Evolutionary conservation across 1,140 invertebrate genomes (phyloP).

Genomic region (Calliphora vicina): DNA sequence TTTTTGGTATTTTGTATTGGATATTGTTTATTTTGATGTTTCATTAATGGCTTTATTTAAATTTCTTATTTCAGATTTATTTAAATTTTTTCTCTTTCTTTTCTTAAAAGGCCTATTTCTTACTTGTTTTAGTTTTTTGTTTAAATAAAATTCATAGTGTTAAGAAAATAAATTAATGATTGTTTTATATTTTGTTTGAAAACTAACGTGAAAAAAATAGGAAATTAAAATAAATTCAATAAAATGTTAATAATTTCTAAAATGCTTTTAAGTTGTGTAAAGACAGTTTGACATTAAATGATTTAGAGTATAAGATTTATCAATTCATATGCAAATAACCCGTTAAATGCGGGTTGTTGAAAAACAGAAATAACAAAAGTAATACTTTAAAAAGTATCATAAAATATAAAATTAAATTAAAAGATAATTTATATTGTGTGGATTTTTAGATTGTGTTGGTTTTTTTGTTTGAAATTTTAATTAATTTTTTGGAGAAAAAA

Average conservation of each 20-base stretch:
- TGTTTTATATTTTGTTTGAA: no score
- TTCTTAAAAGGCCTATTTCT: constrained; percentile 21
- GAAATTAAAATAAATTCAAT: background rate
- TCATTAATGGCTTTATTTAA: constrained; percentile 32
- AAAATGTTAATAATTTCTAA: background rate
- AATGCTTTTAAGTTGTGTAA: background rate
- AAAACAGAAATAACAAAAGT: no score
- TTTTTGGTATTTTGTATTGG: background rate
- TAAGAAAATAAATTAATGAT: background rate
- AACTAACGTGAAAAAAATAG: no score
- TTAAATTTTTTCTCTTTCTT: background rate
- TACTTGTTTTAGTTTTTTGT: no score
- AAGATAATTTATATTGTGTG: no score
- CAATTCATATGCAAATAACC: background rate
- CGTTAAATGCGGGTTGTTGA: background rate
- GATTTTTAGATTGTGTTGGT: no score
- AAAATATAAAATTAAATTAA: no score
- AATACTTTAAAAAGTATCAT: no score
- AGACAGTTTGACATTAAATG: background rate
- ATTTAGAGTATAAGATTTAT: background rate
- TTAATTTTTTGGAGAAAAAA: no score
- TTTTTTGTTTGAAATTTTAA: no score
- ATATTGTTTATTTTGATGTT: constrained; percentile 31
- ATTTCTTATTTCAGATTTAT: background rate
- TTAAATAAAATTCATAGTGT: background rate